Evolutionary conservation across 2,113 vertebrate genomes (phyloP).

Genomic region (Ptilonorhynchus violaceus): DNA sequence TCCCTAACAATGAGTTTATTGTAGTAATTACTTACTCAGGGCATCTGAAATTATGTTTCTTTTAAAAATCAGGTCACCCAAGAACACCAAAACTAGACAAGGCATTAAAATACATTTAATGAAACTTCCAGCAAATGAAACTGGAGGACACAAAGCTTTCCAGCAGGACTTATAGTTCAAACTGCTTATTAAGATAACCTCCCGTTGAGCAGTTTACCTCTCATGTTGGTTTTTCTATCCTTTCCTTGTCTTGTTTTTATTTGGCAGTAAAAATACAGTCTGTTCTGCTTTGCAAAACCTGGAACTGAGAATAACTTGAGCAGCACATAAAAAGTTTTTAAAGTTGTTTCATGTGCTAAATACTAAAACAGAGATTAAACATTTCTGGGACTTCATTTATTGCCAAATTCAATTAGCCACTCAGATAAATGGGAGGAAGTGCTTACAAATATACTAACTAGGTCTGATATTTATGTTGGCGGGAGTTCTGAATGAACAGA

Average conservation of each 20-base stretch:
- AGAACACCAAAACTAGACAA: constrained; percentile 53
- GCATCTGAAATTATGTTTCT: constrained; percentile 56
- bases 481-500: background rate
- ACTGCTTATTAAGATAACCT: constrained; percentile 65
- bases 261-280: constrained; percentile 32
- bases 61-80: constrained; percentile 63
- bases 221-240: background rate
- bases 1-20: constrained; percentile 15
- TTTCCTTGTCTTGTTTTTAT: constrained; percentile 43
- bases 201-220: constrained; percentile 34
- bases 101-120: constrained; percentile 65
- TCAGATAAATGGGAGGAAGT: background rate
- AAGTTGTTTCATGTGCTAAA: background rate
- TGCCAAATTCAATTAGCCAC: background rate
- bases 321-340: background rate
- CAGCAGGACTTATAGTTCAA: constrained; percentile 4
- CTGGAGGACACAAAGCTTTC: constrained; percentile 38
- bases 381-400: background rate
- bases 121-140: constrained; percentile 56
- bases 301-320: background rate
- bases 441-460: background rate
- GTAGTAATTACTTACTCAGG: constrained; percentile 53
- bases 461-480: background rate
- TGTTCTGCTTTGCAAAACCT: constrained; percentile 2
- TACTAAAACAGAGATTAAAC: background rate